Evolutionary conservation across 2,797 vertebrate genomes (phyloP).

Genomic region (Vultur gryphus): DNA sequence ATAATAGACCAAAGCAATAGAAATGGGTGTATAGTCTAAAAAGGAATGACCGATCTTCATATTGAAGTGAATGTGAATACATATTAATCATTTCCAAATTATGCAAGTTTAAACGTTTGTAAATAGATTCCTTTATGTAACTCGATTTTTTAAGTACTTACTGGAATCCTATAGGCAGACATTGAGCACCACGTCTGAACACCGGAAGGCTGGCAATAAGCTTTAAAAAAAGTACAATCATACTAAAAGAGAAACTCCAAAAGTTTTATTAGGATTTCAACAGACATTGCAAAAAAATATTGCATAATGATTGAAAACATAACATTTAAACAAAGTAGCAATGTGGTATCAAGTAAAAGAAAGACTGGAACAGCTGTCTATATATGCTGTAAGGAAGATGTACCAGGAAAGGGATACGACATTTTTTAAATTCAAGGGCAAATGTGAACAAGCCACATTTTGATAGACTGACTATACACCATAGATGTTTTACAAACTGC

Average conservation of each 20-base stretch:
- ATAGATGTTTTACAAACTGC: slow-evolving; percentile 57
- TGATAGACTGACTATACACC: slow-evolving; percentile 47
- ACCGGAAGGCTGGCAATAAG: neutral
- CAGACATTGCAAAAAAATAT: slow-evolving; percentile 68
- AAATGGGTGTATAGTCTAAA: neutral
- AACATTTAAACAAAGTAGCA: slow-evolving; percentile 67
- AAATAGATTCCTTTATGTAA: neutral
- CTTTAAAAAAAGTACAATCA: neutral
- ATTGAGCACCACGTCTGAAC: neutral
- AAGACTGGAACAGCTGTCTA: slow-evolving; percentile 61
- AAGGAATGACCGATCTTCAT: neutral
- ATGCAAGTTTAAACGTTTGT: neutral
- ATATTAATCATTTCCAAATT: neutral
- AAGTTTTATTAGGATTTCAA: slow-evolving; percentile 76
- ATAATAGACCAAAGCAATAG: neutral
- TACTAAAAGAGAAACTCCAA: slow-evolving; percentile 60
- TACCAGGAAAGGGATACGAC: slow-evolving; percentile 16
- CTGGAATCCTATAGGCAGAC: neutral
- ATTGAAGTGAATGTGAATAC: neutral
- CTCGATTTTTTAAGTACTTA: neutral
- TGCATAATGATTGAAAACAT: slow-evolving; percentile 68
- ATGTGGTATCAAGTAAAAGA: slow-evolving; percentile 66
- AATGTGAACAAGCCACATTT: slow-evolving; percentile 54
- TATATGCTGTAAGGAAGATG: slow-evolving; percentile 56
- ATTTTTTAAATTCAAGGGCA: slow-evolving; percentile 60